These are phyloP conservation scores for Mylabris sibirica DNA, from an alignment of 2,888 invertebrate species.

Conservation along the genomic window DNA sequence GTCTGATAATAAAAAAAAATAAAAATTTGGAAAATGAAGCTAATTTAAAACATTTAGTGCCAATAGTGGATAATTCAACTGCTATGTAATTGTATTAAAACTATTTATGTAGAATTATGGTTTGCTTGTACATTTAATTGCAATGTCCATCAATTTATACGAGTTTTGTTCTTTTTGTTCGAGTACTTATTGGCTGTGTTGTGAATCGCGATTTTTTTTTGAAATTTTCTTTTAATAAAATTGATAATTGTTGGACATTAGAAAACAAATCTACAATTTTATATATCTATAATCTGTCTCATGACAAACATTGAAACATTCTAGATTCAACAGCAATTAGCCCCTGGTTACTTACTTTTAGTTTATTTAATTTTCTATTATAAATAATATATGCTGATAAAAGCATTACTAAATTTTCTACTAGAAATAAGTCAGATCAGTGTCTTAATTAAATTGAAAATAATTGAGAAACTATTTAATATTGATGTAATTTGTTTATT, in stretches of 20 bases:
- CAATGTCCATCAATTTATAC: conserved; percentile 38
- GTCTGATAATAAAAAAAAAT: conserved; percentile 34
- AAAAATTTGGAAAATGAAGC: conserved; percentile 39
- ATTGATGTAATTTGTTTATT: neutral
- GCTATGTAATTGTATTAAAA: conserved; percentile 45
- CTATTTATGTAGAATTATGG: conserved; percentile 33
- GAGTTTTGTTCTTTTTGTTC: conserved; percentile 29
- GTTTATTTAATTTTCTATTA: neutral
- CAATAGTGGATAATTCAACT: conserved; percentile 53
- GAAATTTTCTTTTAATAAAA: conserved; percentile 15
- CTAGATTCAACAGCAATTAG: conserved; percentile 6
- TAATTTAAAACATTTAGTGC: conserved; percentile 55
- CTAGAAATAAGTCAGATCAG: conserved; percentile 16
- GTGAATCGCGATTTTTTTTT: conserved; percentile 38
- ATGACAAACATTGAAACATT: conserved; percentile 31
- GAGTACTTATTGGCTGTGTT: conserved; percentile 54
- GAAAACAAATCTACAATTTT: neutral
- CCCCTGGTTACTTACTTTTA: neutral
- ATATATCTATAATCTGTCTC: conserved; percentile 20
- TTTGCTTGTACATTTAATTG: conserved; percentile 38
- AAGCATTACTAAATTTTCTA: conserved; percentile 32
- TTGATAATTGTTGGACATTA: neutral
- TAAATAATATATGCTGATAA: conserved; percentile 4
- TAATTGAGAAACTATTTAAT: conserved; percentile 1
- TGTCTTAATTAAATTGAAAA: neutral